These are phyloP conservation scores for Luperina nickerlii DNA, from an alignment of 2,888 invertebrate species.

Conservation along the genomic window DNA sequence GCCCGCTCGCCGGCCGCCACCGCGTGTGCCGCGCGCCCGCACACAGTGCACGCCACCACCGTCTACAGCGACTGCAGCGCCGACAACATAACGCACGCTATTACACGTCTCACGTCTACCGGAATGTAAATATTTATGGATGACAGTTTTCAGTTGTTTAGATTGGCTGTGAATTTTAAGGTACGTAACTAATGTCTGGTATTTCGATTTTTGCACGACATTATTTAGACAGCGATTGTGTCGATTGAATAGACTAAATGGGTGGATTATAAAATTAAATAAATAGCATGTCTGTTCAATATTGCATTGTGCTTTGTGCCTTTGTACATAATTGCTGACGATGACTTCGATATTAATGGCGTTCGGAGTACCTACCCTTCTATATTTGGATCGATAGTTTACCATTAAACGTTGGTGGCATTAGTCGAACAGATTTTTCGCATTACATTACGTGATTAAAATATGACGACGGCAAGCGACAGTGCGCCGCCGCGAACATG, in stretches of 20 bases:
- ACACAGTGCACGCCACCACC: slow-evolving; percentile 69
- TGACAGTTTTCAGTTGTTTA: slow-evolving; percentile 90
- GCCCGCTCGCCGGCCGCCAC: slow-evolving; percentile 79
- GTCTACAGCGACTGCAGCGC: slow-evolving; percentile 74
- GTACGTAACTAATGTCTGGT: slow-evolving; percentile 86
- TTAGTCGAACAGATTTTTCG: slow-evolving; percentile 85
- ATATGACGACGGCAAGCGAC: slow-evolving; percentile 76
- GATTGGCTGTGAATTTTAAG: slow-evolving; percentile 90
- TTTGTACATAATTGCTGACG: slow-evolving; percentile 84
- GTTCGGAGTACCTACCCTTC: slow-evolving; percentile 86
- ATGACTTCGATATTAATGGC: slow-evolving; percentile 84
- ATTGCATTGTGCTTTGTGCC: slow-evolving; percentile 84
- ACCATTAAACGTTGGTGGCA: slow-evolving; percentile 82
- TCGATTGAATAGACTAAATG: slow-evolving; percentile 65
- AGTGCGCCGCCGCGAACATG: slow-evolving; percentile 82
- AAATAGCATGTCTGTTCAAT: slow-evolving; percentile 83
- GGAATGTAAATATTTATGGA: slow-evolving; percentile 90
- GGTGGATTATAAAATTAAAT: slow-evolving; percentile 75
- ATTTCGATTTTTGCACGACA: slow-evolving; percentile 84
- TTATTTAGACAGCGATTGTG: slow-evolving; percentile 68
- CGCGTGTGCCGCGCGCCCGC: slow-evolving; percentile 74
- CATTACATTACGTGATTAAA: slow-evolving; percentile 84
- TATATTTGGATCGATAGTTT: slow-evolving; percentile 88
- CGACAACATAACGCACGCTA: slow-evolving; percentile 81
- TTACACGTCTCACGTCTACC: slow-evolving; percentile 84